A percentile compares a stretch with the other conserved stretches of the same genome.
Evolutionary conservation across 2,113 vertebrate genomes (phyloP).

Genomic region (Epinephelus cyanopodus): DNA sequence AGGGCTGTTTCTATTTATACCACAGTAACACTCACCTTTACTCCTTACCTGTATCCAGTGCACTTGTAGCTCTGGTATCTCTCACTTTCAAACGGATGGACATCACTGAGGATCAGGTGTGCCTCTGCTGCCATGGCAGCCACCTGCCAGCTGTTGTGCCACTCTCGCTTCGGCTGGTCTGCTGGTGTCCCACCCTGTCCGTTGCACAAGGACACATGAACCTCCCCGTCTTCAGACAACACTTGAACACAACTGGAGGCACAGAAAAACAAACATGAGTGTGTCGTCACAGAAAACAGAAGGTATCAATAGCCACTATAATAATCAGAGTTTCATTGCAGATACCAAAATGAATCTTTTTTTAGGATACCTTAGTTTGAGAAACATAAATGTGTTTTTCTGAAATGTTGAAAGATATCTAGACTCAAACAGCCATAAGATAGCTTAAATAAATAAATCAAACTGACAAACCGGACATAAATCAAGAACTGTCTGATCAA

Average conservation of each 20-base stretch:
- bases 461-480: not conserved
- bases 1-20: not conserved
- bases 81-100: conserved; percentile 86
- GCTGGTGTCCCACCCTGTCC: conserved; percentile 95
- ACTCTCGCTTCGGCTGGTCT: conserved; percentile 90
- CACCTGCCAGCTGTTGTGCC: conserved; percentile 98
- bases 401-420: too few relatives aligned
- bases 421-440: not conserved
- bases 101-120: conserved; percentile 87
- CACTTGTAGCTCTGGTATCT: conserved; percentile 87
- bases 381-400: too few relatives aligned
- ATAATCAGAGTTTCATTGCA: too few relatives aligned
- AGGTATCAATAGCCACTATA: too few relatives aligned
- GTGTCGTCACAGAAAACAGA: not conserved
- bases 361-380: too few relatives aligned
- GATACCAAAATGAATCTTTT: too few relatives aligned
- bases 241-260: conserved; percentile 87
- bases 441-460: not conserved
- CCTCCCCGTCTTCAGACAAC: conserved; percentile 88
- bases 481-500: not conserved
- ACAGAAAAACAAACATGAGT: conserved; percentile 10
- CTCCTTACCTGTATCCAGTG: conserved; percentile 94
- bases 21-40: conserved; percentile 64
- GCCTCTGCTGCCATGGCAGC: conserved; percentile 92
- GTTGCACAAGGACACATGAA: conserved; percentile 92